Evolutionary conservation across 2,113 vertebrate genomes (phyloP).

Genomic region (Sylvia atricapilla): DNA sequence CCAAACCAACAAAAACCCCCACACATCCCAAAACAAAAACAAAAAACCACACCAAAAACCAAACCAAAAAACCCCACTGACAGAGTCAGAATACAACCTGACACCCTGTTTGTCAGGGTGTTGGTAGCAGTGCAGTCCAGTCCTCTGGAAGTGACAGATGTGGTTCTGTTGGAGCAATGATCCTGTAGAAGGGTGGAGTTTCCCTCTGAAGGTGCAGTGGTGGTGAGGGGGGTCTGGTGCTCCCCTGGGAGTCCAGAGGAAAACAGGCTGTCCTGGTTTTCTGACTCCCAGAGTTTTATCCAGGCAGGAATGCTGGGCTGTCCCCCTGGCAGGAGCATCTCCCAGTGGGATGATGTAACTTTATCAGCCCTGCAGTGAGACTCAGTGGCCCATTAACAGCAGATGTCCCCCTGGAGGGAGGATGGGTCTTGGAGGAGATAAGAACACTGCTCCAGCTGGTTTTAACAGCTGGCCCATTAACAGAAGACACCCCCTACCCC

Average conservation of each 20-base stretch:
- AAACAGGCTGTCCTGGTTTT: not conserved
- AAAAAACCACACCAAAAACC: too few relatives aligned
- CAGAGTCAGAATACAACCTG: not conserved
- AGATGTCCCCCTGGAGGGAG: too few relatives aligned
- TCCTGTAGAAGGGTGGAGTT: not conserved
- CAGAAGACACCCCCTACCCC: not conserved
- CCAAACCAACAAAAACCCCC: not conserved
- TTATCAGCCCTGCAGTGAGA: not conserved
- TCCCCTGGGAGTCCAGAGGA: not conserved
- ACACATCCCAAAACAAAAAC: too few relatives aligned
- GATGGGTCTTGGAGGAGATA: too few relatives aligned
- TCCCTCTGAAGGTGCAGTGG: not conserved
- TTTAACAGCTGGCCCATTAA: not conserved
- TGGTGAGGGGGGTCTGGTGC: not conserved
- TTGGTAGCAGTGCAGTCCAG: not conserved
- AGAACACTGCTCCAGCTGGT: too few relatives aligned
- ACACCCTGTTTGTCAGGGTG: not conserved
- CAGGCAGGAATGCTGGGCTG: not conserved
- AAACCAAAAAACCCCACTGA: not conserved
- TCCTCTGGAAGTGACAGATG: not conserved
- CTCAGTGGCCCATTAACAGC: not conserved
- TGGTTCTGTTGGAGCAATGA: not conserved
- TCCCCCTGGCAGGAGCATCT: not conserved
- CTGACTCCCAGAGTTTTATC: not conserved
- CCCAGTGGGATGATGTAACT: not conserved